Conservation (phyloP, 2,797 vertebrate genomes). For the Liasis olivaceus region DNA sequence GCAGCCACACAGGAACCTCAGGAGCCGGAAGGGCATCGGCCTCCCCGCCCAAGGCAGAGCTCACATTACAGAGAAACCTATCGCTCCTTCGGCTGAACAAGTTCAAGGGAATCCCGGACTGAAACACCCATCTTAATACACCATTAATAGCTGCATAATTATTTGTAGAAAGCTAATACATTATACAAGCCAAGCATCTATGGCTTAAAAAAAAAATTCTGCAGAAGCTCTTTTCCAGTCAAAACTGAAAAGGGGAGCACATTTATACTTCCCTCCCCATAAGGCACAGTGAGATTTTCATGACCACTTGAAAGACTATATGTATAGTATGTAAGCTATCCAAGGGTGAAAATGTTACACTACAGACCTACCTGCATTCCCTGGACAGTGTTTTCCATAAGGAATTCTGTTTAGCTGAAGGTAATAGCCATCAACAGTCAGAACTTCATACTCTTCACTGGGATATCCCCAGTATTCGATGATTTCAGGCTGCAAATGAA, state of each 20-base stretch:
- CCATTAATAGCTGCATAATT: background rate
- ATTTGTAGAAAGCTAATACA: background rate
- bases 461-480: slow-evolving; percentile 82
- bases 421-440: slow-evolving; percentile 85
- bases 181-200: background rate
- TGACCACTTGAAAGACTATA: background rate
- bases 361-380: slow-evolving; percentile 35
- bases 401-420: slow-evolving; percentile 84
- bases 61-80: background rate
- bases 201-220: background rate
- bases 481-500: slow-evolving; percentile 78
- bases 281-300: background rate
- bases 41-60: background rate
- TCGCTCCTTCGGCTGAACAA: background rate
- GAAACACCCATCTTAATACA: background rate
- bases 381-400: slow-evolving; percentile 55
- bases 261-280: background rate
- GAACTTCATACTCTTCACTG: slow-evolving; percentile 82
- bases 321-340: background rate
- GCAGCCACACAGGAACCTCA: background rate
- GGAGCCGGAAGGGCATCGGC: background rate
- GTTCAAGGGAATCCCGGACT: background rate
- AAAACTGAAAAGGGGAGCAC: background rate
- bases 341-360: background rate
- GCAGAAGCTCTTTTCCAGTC: background rate